Conservation (phyloP, 2,888 invertebrate species). For the Ornithoptera priamus region DNA sequence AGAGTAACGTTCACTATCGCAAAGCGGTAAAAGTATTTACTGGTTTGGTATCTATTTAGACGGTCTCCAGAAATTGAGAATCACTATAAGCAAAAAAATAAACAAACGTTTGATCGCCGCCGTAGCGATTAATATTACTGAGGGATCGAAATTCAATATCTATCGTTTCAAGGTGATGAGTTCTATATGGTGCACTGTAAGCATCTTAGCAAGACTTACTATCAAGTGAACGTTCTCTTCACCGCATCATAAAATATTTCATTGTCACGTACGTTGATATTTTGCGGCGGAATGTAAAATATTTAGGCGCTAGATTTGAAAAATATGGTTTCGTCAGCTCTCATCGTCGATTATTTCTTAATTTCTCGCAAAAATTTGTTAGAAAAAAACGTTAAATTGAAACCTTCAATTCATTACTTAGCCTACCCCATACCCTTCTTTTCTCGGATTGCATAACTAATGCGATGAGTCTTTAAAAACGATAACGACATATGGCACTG, state of each 20-base stretch:
- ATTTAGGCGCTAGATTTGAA: not conserved
- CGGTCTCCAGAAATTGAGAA: no score
- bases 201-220: no score
- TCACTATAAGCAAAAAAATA: no score
- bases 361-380: not conserved
- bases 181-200: no score
- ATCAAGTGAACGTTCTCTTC: no score
- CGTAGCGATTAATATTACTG: no score
- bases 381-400: conserved; percentile 7
- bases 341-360: not conserved
- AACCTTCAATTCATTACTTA: conserved; percentile 31
- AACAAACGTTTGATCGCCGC: no score
- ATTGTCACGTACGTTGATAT: not conserved
- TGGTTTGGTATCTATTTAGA: no score
- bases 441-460: conserved; percentile 69
- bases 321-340: not conserved
- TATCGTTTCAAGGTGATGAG: no score
- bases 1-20: no score
- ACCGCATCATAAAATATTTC: not conserved
- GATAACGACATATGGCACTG: conserved; percentile 57
- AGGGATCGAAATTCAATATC: no score
- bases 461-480: conserved; percentile 66
- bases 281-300: not conserved
- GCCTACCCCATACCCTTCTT: conserved; percentile 41
- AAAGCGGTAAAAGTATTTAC: no score